Percentiles rank a stretch among this genome's conserved stretches.
Conservation (phyloP, 2,113 vertebrate genomes). For the Ptychochromis oligacanthus region DNA sequence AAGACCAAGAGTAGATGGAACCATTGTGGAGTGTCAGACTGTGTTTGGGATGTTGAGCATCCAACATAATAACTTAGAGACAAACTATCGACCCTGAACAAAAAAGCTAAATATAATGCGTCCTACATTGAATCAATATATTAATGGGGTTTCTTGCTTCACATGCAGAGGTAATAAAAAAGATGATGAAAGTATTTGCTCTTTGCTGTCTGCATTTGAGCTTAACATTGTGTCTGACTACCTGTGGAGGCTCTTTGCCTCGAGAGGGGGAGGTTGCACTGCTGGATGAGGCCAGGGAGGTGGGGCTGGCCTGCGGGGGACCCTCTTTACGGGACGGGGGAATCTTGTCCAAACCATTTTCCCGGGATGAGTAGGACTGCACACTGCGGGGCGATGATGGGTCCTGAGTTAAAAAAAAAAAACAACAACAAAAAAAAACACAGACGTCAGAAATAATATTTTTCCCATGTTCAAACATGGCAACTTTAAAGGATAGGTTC, state of each 20-base stretch:
- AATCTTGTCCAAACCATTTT: slow-evolving; percentile 89
- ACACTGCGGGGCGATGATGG: slow-evolving; percentile 90
- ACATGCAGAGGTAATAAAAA: background rate
- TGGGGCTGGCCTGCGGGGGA: slow-evolving; percentile 84
- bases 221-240: slow-evolving; percentile 21
- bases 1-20: background rate
- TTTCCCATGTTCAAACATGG: background rate
- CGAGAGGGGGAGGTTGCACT: slow-evolving; percentile 85
- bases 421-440: too few species aligned
- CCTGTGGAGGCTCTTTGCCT: slow-evolving; percentile 83
- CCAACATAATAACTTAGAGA: slow-evolving; percentile 8
- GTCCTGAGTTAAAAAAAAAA: slow-evolving; percentile 82
- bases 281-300: slow-evolving; percentile 89
- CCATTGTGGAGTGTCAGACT: slow-evolving; percentile 12
- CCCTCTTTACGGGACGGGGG: slow-evolving; percentile 84
- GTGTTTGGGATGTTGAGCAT: slow-evolving; percentile 25
- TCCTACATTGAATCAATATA: background rate
- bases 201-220: background rate
- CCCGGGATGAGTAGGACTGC: slow-evolving; percentile 90
- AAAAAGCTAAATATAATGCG: background rate
- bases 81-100: background rate
- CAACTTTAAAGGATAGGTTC: background rate
- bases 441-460: background rate
- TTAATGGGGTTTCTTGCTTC: background rate
- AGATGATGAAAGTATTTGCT: background rate